Evolutionary conservation across 2,113 vertebrate genomes (phyloP).

Genomic region (Labeo rohita): DNA sequence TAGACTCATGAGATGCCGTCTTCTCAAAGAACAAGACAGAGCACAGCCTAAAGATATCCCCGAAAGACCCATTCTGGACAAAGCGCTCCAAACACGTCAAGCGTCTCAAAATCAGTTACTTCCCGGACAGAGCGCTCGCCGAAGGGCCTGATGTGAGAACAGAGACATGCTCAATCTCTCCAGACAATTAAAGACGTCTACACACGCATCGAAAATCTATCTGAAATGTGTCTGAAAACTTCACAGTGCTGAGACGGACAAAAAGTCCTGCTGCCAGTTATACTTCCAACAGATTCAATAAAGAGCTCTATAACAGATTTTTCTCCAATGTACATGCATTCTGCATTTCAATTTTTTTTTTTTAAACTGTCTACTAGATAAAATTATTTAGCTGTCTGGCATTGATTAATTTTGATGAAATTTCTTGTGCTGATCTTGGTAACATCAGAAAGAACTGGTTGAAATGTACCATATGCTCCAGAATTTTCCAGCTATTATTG

Average conservation of each 20-base stretch:
- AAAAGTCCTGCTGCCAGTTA: background rate
- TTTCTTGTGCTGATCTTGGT: background rate
- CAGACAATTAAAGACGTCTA: constrained; percentile 36
- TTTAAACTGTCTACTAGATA: background rate
- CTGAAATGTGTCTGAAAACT: constrained; percentile 25
- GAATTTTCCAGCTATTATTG: background rate
- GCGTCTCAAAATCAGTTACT: constrained; percentile 38
- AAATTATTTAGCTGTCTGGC: background rate
- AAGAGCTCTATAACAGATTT: background rate
- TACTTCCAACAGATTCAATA: background rate
- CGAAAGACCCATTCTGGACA: background rate
- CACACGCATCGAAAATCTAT: constrained; percentile 40
- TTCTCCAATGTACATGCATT: background rate
- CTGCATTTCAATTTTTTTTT: background rate
- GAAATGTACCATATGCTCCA: background rate
- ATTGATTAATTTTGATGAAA: background rate
- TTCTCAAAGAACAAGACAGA: constrained; percentile 36
- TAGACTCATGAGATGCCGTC: constrained; percentile 21
- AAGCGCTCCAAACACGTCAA: constrained; percentile 33
- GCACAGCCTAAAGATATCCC: constrained; percentile 10
- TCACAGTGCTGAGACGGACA: background rate
- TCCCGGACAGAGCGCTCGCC: background rate
- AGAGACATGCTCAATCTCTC: background rate
- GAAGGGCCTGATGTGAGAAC: background rate
- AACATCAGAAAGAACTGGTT: background rate